Evolutionary conservation across 2,888 invertebrate genomes (phyloP), one percentile per base, ranked within the genome.

Genomic region (Cheilosia pagana): DNA sequence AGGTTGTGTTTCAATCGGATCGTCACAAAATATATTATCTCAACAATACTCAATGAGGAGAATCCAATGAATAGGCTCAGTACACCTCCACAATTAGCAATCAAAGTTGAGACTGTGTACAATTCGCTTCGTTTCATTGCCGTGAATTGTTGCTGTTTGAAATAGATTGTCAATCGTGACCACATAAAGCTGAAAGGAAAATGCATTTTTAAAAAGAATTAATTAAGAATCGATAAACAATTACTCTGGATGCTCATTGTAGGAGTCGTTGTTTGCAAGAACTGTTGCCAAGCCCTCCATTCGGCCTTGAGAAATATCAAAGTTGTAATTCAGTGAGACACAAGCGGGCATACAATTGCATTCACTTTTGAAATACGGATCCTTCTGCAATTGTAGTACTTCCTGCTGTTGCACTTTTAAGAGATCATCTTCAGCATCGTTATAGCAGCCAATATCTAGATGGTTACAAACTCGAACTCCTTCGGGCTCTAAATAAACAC

Each of bases 111-210:
- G 59, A 93, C 92, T 0, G 95, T 95, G 88, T 94, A 95, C 23
- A 95, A 91, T 88, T 95, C 95, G 0, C 94, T 94, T 3, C 95
- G 92, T 57, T 94, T 93, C 7, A 94, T 94, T 0, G 95, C 94
- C 59, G 95, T 94, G 87, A 95, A 95, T 89, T 95, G 95, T 35
- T 94, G 93, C 88, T 95, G 95, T 90, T 95, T 95, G 91, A 95
- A 95, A 91, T 94, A 95, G 14, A 95, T 93, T 87, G 94, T 93
- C 14, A 95, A 92, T 2, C 95, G 93, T 0, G 95, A 93, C 88
- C 93, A 92, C 86, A 93, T 90, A 12, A 92, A 89, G 81, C 94
- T 94, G 87, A 62, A 92, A 87, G 28, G 12, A 28, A 43, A 57
- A 31, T 10, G 2, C 1, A 2, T 50, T 10, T 23, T 10, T 14